Conservation (phyloP, 2,888 invertebrate genomes). For the Drosophila phalerata region DNA sequence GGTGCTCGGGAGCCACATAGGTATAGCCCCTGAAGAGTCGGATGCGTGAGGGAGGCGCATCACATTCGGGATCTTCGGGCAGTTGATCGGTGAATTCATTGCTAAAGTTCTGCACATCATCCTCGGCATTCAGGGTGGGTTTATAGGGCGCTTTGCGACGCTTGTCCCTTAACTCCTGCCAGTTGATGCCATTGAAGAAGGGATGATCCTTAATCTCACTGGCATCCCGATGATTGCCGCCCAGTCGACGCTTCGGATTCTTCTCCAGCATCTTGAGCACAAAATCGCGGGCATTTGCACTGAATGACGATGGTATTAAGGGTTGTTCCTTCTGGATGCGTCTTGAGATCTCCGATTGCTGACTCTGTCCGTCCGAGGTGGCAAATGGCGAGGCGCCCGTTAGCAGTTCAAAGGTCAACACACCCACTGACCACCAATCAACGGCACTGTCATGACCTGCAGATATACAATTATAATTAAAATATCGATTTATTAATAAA, state of each 20-base stretch:
- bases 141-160: conserved; percentile 94
- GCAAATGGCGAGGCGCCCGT: conserved; percentile 99
- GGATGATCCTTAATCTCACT: conserved; percentile 95
- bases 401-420: conserved; percentile 97
- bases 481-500: too few species aligned
- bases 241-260: conserved; percentile 93
- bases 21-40: conserved; percentile 97
- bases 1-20: conserved; percentile 92
- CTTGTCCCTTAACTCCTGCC: conserved; percentile 92
- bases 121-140: conserved; percentile 93
- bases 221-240: conserved; percentile 94
- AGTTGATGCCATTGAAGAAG: conserved; percentile 93
- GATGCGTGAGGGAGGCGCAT: conserved; percentile 93
- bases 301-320: conserved; percentile 93
- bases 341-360: conserved; percentile 97
- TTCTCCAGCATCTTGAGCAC: conserved; percentile 94
- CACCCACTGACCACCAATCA: conserved; percentile 99
- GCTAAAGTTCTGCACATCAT: conserved; percentile 98
- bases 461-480: conserved; percentile 81
- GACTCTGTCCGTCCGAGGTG: conserved; percentile 96
- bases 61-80: conserved; percentile 96
- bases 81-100: conserved; percentile 98
- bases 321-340: conserved; percentile 96
- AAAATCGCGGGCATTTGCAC: conserved; percentile 90
- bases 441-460: conserved; percentile 98